A percentile compares a stretch with the other conserved stretches of the same genome.
Conservation (phyloP, 2,797 vertebrate genomes). For the Pelodytes ibericus region DNA sequence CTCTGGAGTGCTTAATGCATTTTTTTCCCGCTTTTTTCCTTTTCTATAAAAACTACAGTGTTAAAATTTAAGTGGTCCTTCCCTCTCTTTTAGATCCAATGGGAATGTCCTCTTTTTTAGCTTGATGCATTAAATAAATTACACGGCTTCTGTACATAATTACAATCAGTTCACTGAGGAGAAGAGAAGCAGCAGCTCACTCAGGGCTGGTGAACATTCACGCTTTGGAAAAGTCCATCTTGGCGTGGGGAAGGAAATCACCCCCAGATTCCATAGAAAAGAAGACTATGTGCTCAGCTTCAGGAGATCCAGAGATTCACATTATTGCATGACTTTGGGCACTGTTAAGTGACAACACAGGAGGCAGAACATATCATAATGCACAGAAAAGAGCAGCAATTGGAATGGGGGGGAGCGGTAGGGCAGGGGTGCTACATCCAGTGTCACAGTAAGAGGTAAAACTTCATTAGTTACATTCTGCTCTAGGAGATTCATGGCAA, state of each 20-base stretch:
- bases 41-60: slow-evolving; percentile 69
- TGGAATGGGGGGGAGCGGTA: background rate
- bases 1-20: slow-evolving; percentile 33
- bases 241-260: slow-evolving; percentile 6
- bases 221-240: slow-evolving; percentile 45
- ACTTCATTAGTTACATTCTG: slow-evolving; percentile 39
- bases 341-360: slow-evolving; percentile 35
- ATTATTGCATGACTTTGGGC: slow-evolving; percentile 52
- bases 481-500: slow-evolving; percentile 26
- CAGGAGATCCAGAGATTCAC: slow-evolving; percentile 41
- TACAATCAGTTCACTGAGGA: slow-evolving; percentile 68
- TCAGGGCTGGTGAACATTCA: slow-evolving; percentile 42
- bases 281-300: slow-evolving; percentile 37
- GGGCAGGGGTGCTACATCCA: slow-evolving; percentile 44
- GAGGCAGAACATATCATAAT: slow-evolving; percentile 22
- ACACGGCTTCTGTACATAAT: slow-evolving; percentile 86
- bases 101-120: slow-evolving; percentile 51
- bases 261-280: slow-evolving; percentile 9
- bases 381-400: slow-evolving; percentile 24
- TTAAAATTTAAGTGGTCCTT: slow-evolving; percentile 63
- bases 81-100: slow-evolving; percentile 49
- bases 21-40: slow-evolving; percentile 24
- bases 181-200: slow-evolving; percentile 43
- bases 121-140: slow-evolving; percentile 75
- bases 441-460: slow-evolving; percentile 52